Evolutionary conservation across 2,797 vertebrate species (phyloP).

Genomic region (Coranthus polyacanthus): DNA sequence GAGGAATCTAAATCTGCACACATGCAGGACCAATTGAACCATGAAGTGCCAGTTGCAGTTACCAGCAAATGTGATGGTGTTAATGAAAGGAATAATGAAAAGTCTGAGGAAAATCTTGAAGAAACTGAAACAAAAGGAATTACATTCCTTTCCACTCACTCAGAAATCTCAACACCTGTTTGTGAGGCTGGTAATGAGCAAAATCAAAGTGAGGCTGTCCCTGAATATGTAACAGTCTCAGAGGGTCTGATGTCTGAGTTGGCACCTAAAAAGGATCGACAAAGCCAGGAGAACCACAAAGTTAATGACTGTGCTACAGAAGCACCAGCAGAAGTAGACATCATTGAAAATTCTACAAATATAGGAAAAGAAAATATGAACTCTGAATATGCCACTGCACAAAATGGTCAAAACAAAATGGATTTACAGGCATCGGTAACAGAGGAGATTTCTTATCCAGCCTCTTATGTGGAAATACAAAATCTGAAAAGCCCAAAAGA

Average conservation of each 20-base stretch:
- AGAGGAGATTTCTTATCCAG: not conserved
- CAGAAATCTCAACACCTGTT: slow-evolving; percentile 33
- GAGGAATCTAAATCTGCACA: slow-evolving; percentile 44
- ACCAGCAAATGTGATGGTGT: slow-evolving; percentile 33
- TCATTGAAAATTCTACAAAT: not conserved
- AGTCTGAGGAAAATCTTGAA: slow-evolving; percentile 43
- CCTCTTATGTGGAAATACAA: slow-evolving; percentile 14
- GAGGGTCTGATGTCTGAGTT: slow-evolving; percentile 28
- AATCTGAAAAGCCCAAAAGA: not conserved
- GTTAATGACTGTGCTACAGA: slow-evolving; percentile 21
- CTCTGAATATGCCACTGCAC: slow-evolving; percentile 1
- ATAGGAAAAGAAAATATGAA: not conserved
- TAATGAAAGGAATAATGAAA: slow-evolving; percentile 28
- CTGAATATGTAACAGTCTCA: slow-evolving; percentile 31
- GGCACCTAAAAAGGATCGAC: slow-evolving; percentile 8
- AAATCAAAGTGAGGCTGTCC: slow-evolving; percentile 25
- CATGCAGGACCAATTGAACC: slow-evolving; percentile 16
- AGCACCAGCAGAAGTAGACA: slow-evolving; percentile 12
- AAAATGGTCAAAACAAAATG: slow-evolving; percentile 25
- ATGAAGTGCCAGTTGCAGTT: slow-evolving; percentile 30
- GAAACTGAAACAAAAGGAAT: slow-evolving; percentile 41
- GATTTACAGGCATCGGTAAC: slow-evolving; percentile 1
- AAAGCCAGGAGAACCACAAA: slow-evolving; percentile 32
- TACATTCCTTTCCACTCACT: slow-evolving; percentile 23
- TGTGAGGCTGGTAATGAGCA: slow-evolving; percentile 26